Evolutionary conservation across 1,140 invertebrate genomes (phyloP), one percentile per base, ranked within the genome.

Genomic region (Ectropis grisescens): DNA sequence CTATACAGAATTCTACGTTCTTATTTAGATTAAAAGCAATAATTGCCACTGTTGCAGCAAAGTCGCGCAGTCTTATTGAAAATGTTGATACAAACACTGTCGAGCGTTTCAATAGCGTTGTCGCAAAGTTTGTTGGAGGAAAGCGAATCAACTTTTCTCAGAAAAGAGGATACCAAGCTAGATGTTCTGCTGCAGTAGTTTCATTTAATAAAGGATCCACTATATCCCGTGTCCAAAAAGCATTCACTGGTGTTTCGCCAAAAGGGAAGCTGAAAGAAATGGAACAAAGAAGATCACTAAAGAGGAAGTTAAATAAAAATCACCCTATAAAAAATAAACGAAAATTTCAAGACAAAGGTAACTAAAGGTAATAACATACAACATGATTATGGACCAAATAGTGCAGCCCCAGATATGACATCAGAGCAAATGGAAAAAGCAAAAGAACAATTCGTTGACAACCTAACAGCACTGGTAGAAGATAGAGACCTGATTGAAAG

Each of bases 91-190:
- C 37, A 9, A 62, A 59, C 35, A 9, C 19, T 31, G 43, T 42
- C 5, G 53, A 60, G 41, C 10, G 33, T 7, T 64, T 42, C 32
- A 42, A 60, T 39, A 50, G 29, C 15, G 28, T 60, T 15, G 33
- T 50, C 25, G 36, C 46, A 7, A 64, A 61, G 42, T 49, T 54
- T 47, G 28, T 50, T 14, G 50, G 55, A 2, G 54, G 58, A 2
- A 61, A 61, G 32, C 25, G 50, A 19, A 47, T 44, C 27, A 54
- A 61, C 33, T 58, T 46, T 37, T 30, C 47, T 2, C 13, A 29
- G 13, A 35, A 36, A 32, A 26, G 34, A 19, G 29, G 37, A 3
- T 52, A 52, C 19, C 35, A 29, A 10, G 30, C 11, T 1, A 27
- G 38, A 9, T 40, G 33, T 16, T 1, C 11, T 13, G 44, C 38